phyloP scores from a whole-genome alignment of 1,140 invertebrate species.

The Drosophila nannoptera region DNA sequence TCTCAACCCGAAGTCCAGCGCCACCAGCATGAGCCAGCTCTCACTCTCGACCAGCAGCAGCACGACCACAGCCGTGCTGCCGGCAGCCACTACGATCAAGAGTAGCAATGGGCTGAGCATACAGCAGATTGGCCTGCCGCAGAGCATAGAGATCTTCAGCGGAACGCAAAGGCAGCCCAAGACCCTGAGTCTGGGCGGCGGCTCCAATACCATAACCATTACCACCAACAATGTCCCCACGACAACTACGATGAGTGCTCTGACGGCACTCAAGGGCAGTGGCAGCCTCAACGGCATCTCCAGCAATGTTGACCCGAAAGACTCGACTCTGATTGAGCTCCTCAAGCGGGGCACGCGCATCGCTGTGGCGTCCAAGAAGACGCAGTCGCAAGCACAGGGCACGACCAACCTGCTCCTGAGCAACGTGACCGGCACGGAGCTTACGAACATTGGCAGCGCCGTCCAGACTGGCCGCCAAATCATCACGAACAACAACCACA shows the following conservation, averaged over 20 bases:
- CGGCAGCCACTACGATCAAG: constrained; percentile 70
- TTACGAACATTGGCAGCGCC: constrained; percentile 45
- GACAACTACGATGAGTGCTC: constrained; percentile 65
- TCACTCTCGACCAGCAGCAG: constrained; percentile 32
- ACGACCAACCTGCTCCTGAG: constrained; percentile 42
- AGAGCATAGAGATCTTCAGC: constrained; percentile 76
- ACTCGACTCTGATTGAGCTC: constrained; percentile 82
- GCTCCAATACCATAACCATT: constrained; percentile 68
- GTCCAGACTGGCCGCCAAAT: constrained; percentile 64
- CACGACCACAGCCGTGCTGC: constrained; percentile 61
- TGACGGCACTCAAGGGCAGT: constrained; percentile 59
- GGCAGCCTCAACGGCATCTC: constrained; percentile 41
- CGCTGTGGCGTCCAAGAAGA: constrained; percentile 80
- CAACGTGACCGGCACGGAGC: constrained; percentile 30
- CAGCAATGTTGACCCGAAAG: constrained; percentile 78
- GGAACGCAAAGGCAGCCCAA: constrained; percentile 59
- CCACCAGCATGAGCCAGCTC: constrained; percentile 37
- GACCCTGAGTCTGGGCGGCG: constrained; percentile 56
- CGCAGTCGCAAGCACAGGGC: constrained; percentile 45
- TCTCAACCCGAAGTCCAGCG: constrained; percentile 62
- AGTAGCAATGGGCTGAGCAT: constrained; percentile 60
- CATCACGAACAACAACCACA: constrained; percentile 73
- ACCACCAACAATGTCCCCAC: constrained; percentile 71
- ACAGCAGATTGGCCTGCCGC: constrained; percentile 72
- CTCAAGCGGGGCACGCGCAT: constrained; percentile 86